phyloP scores from a whole-genome alignment of 2,113 vertebrate species.

The Mirounga angustirostris region DNA sequence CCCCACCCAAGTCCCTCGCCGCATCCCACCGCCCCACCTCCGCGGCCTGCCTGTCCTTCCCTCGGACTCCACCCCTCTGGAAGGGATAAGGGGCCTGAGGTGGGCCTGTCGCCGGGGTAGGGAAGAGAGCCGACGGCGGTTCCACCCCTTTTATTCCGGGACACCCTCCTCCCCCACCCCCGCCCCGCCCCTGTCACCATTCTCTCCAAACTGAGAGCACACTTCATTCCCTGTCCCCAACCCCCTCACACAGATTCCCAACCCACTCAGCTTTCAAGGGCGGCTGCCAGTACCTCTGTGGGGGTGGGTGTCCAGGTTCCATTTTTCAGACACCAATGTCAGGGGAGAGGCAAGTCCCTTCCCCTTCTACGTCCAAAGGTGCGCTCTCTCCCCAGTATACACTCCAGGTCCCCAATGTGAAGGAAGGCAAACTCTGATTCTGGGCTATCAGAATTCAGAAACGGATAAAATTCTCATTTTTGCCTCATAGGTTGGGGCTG shows the following conservation, averaged over 20 bases:
- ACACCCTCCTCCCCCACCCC: neutral
- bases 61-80: constrained; percentile 48
- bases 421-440: neutral
- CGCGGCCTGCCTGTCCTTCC: neutral
- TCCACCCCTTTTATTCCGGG: neutral
- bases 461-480: constrained; percentile 13
- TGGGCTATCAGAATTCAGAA: constrained; percentile 52
- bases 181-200: neutral
- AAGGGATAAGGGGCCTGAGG: neutral
- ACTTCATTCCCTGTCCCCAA: neutral
- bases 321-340: neutral
- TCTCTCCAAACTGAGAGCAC: neutral
- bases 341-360: neutral
- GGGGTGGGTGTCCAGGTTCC: neutral
- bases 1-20: neutral
- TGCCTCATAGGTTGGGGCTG: neutral
- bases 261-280: neutral
- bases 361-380: neutral
- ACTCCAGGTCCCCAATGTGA: neutral
- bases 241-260: neutral
- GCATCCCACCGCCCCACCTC: neutral
- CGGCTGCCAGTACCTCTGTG: neutral
- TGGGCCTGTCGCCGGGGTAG: neutral
- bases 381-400: neutral
- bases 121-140: neutral